Evolutionary conservation across 2,797 vertebrate species (phyloP), one percentile per base, ranked within the genome.

Genomic region (Cyclopterus lumpus): DNA sequence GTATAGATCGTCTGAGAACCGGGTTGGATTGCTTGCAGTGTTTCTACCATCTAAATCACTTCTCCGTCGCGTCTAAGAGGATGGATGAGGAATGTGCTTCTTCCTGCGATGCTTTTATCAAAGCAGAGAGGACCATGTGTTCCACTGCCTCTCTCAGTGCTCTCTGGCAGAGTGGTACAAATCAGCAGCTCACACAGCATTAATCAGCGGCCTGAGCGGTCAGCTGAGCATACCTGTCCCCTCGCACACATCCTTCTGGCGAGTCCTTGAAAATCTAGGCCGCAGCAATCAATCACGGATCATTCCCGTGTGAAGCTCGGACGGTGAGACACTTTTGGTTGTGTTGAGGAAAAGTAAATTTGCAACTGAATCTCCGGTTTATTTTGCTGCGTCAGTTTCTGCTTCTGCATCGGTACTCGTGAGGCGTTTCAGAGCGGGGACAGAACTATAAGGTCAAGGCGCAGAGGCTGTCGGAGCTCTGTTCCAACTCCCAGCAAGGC

Each of bases 191-290:
- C 78, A 87, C 85, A 78, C 83, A 75, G 84, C 89, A 92, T 93
- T 92, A 93, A 94, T 94, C 93, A 94, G 76, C 83, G 71, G 84
- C 81, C 58, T 66, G 77, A 80, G 86, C 90, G 92, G 92, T 93
- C 91, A 92, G 82, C 81, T 62, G 73, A 85, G 82, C 80, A 69
- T 82, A 82, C 82, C 87, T 88, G 84, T 90, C 87, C 84, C 77
- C 75, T 85, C 72, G 28, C 26, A 72, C n/a, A 24, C 82, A 90
- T 89, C 78, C 83, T 85, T 75, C 73, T 80, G 63, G 77, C 55
- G 83, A 87, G 91, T 90, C 92, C 92, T 93, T 93, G 91, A 91
- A 86, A 91, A 91, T 86, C 81, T 79, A 84, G 87, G 81, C 77
- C 68, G 51, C 54, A 51, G 88, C 81, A 91, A 94, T 94, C 93